Base-by-base conservation (phyloP, 2,113 vertebrate species). In the Alces alces region DNA sequence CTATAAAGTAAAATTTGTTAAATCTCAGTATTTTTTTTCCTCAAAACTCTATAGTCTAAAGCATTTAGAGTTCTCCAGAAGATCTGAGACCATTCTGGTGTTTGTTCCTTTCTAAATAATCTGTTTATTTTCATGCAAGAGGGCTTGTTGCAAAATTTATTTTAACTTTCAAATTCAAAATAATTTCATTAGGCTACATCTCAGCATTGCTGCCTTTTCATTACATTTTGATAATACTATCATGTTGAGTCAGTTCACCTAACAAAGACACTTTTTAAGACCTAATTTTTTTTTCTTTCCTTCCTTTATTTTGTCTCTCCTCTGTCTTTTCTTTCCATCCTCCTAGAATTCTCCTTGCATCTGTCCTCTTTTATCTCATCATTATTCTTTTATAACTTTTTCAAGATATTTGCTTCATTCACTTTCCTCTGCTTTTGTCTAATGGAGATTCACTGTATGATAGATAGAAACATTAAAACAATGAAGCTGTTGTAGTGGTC, bases 131-230 rank as follows among this genome's bases (percentile, higher is more conserved):
- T 64, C 25, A 50, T n/a, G 21, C 47, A 47, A 47, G 9, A 43
- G 33, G 78, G 17, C 25, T 76, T 78, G 2, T 52, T 78, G 30
- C 3, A 96, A 95, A 78, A 78, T 91, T 52, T 89, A 88, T 73
- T 88, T 95, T 80, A 89, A 55, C 66, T 88, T 93, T 82, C 19
- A 92, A 70, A 70, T 84, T 96, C 50, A 39, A 93, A 58, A 50
- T 89, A 87, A 57, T 39, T 83, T 50, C 50, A 86, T 19, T 23
- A 54, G 54, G 58, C 47, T 7, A 4, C 57, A 15, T 54, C 36
- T 85, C 57, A 61, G 47, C 10, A 73, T 23, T 58, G 23, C n/a
- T 76, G 6, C 45, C 36, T 45, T 76, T 93, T 89, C 33, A 21
- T 83, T 52, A 6, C 12, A 16, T 52, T 96, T 80, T 66, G 15